phyloP scores from a whole-genome alignment of 2,113 vertebrate species.

The Calyptommatus sinebrachiatus region DNA sequence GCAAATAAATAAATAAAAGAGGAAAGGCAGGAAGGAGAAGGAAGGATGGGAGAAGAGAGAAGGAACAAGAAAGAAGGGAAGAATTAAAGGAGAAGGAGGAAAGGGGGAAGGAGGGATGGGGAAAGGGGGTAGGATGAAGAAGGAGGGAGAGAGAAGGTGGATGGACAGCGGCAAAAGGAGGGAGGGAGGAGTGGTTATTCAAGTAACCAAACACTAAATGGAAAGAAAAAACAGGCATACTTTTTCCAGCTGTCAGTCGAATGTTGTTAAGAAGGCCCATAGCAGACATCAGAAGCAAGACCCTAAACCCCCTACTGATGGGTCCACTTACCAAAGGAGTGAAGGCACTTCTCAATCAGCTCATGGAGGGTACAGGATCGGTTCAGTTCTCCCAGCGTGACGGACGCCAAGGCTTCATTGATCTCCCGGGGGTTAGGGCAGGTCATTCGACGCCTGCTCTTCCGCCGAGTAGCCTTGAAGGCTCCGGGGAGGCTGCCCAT shows the following conservation, averaged over 20 bases:
- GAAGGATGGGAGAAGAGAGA: too few relatives aligned
- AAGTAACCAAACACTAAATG: not conserved
- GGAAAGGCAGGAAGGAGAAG: too few relatives aligned
- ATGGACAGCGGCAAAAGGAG: too few relatives aligned
- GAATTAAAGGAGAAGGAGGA: too few relatives aligned
- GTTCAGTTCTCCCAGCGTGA: slow-evolving; percentile 66
- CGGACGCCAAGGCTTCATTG: slow-evolving; percentile 76
- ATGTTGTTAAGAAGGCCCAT: not conserved
- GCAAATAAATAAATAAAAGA: too few relatives aligned
- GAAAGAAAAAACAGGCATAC: not conserved
- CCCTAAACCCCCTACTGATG: not conserved
- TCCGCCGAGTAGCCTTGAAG: slow-evolving; percentile 54
- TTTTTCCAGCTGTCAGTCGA: not conserved
- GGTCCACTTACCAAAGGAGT: slow-evolving; percentile 76
- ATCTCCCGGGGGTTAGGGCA: slow-evolving; percentile 88
- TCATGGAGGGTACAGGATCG: slow-evolving; percentile 83
- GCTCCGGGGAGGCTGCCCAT: slow-evolving; percentile 13
- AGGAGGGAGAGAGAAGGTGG: too few relatives aligned
- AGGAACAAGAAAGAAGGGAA: too few relatives aligned
- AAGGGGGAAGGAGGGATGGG: too few relatives aligned
- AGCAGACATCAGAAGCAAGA: not conserved
- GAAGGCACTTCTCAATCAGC: slow-evolving; percentile 84
- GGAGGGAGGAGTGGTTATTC: too few relatives aligned
- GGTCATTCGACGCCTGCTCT: slow-evolving; percentile 81
- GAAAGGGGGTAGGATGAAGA: too few relatives aligned